phyloP scores from a whole-genome alignment of 2,113 vertebrate genomes.

The Gila orcuttii region DNA sequence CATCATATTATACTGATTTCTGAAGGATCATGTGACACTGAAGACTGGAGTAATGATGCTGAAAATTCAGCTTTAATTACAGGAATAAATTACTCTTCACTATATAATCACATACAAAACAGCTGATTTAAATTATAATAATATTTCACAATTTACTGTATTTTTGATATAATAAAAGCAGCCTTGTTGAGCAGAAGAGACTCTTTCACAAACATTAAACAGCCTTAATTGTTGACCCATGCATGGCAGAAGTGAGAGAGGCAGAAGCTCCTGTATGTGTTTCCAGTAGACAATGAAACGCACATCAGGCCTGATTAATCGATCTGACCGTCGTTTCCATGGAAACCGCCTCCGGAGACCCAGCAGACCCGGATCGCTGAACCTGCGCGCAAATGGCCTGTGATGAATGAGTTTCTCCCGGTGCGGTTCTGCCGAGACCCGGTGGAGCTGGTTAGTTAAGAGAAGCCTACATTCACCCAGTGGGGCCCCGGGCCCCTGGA shows the following conservation, averaged over 20 bases:
- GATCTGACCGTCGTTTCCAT: constrained; percentile 30
- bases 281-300: not conserved
- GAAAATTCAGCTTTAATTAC: not conserved
- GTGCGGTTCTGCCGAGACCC: constrained; percentile 36
- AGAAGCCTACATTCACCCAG: constrained; percentile 25
- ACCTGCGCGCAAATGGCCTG: not conserved
- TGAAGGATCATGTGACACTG: not conserved
- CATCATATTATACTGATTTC: not conserved
- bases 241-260: not conserved
- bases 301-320: constrained; percentile 41
- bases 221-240: not conserved
- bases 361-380: not conserved
- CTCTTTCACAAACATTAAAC: not conserved
- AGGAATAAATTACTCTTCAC: not conserved
- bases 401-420: constrained; percentile 47
- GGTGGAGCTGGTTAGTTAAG: constrained; percentile 23
- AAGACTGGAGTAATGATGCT: constrained; percentile 3
- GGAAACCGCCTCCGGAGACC: constrained; percentile 31
- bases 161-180: not conserved
- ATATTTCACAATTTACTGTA: not conserved
- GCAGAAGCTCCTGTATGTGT: not conserved
- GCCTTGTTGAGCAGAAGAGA: not conserved
- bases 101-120: not conserved
- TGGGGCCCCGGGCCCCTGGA: constrained; percentile 31
- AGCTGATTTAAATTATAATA: not conserved